Percentiles rank a stretch among this genome's conserved stretches.
These are phyloP conservation scores for honey bee (Apis mellifera) DNA, from an alignment of 1,140 invertebrate species.

Conservation along the genomic window DNA sequence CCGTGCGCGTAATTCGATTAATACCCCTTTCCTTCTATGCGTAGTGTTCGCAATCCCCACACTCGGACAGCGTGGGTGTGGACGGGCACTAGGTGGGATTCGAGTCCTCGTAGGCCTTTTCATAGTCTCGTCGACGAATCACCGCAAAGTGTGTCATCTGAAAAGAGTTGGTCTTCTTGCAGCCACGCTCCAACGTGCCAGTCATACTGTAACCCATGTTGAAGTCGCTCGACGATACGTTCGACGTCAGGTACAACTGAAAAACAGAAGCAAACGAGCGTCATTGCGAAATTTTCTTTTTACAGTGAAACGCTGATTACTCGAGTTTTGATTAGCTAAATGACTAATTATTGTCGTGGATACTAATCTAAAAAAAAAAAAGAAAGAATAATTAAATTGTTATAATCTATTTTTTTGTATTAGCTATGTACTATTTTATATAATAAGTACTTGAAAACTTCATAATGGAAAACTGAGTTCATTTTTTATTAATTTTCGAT, in stretches of 20 bases:
- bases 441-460: no score
- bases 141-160: slow-evolving; percentile 94
- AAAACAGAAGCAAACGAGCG: slow-evolving; percentile 47
- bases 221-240: slow-evolving; percentile 90
- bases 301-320: no score
- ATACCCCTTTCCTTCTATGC: slow-evolving; percentile 65
- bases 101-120: slow-evolving; percentile 79
- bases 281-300: neutral
- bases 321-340: no score
- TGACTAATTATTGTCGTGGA: no score
- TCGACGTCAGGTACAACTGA: slow-evolving; percentile 88
- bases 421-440: no score
- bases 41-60: slow-evolving; percentile 78
- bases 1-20: neutral
- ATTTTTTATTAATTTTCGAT: no score
- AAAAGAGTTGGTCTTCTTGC: slow-evolving; percentile 88
- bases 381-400: no score
- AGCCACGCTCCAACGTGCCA: slow-evolving; percentile 91
- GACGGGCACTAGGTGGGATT: slow-evolving; percentile 81
- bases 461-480: no score
- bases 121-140: slow-evolving; percentile 85
- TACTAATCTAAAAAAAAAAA: no score
- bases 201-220: slow-evolving; percentile 95
- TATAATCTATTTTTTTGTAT: no score
- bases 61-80: slow-evolving; percentile 78